These are phyloP conservation scores for Pelobates cultripes DNA, from an alignment of 2,797 vertebrate genomes.

Conservation along the genomic window DNA sequence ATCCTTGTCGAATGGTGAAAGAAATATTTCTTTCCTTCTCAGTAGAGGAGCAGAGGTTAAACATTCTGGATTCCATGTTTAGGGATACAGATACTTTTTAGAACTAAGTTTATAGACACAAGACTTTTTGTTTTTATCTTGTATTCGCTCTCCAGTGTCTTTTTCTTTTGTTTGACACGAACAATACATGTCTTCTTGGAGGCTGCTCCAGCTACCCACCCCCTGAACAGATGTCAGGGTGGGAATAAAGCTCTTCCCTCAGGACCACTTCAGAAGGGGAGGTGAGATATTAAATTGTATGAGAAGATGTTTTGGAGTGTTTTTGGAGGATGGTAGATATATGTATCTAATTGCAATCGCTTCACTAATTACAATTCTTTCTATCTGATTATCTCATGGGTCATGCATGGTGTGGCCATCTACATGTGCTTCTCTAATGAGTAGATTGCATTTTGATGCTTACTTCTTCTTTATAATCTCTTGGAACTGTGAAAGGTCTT, in stretches of 20 bases:
- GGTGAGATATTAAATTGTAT: too few species aligned
- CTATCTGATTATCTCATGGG: too few species aligned
- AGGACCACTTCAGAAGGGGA: too few species aligned
- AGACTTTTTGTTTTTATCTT: background rate
- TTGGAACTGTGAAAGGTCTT: too few species aligned
- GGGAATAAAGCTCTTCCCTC: background rate
- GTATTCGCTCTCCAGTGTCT: background rate
- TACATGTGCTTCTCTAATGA: too few species aligned
- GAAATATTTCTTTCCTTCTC: background rate
- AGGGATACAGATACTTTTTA: background rate
- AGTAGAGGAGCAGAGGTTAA: background rate
- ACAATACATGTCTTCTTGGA: constrained; percentile 8
- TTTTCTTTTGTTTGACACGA: background rate
- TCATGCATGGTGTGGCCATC: too few species aligned
- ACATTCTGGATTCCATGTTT: background rate
- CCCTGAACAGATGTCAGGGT: constrained; percentile 6
- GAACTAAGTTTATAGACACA: background rate
- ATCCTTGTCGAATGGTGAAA: background rate
- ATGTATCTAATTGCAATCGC: too few species aligned
- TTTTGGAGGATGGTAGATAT: too few species aligned
- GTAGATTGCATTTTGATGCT: too few species aligned
- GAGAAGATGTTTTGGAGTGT: too few species aligned
- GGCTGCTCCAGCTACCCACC: background rate
- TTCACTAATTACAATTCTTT: too few species aligned
- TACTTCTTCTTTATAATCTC: too few species aligned